Evolutionary conservation across 2,888 invertebrate genomes (phyloP).

Genomic region (Phania funesta): DNA sequence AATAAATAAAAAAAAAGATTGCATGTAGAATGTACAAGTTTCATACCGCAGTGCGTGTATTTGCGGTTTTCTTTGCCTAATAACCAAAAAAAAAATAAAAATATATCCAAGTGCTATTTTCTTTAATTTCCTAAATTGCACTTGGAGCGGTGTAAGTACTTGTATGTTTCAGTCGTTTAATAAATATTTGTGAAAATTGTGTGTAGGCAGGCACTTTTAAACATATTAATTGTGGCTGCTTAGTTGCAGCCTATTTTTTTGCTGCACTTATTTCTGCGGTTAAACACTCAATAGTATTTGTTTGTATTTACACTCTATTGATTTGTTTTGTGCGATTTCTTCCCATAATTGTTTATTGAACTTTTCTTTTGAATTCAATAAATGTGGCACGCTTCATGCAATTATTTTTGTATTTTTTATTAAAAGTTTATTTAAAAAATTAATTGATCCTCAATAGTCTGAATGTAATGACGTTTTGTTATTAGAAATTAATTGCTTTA

Average conservation of each 20-base stretch:
- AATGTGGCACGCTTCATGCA: slow-evolving; percentile 76
- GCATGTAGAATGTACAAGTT: neutral
- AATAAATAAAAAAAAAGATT: neutral
- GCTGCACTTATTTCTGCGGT: slow-evolving; percentile 51
- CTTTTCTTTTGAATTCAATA: slow-evolving; percentile 69
- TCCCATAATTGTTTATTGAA: slow-evolving; percentile 51
- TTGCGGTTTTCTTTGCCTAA: slow-evolving; percentile 52
- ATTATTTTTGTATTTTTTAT: slow-evolving; percentile 72
- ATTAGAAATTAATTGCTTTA: slow-evolving; percentile 43
- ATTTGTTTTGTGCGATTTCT: slow-evolving; percentile 57
- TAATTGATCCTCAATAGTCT: slow-evolving; percentile 54
- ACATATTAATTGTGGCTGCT: slow-evolving; percentile 58
- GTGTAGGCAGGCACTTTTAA: slow-evolving; percentile 58
- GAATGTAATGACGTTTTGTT: slow-evolving; percentile 7
- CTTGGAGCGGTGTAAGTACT: neutral
- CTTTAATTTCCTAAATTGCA: slow-evolving; percentile 14
- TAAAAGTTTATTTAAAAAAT: slow-evolving; percentile 57
- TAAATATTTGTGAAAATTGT: slow-evolving; percentile 20
- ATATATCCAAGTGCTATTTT: slow-evolving; percentile 6
- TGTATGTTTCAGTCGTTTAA: neutral
- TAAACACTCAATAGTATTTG: slow-evolving; percentile 35
- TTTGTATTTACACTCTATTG: slow-evolving; percentile 58
- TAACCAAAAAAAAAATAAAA: slow-evolving; percentile 9
- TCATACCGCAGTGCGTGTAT: slow-evolving; percentile 46
- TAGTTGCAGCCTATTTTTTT: slow-evolving; percentile 25